Conservation (phyloP, 2,888 invertebrate species). For the Siphonodentalium dalli region DNA sequence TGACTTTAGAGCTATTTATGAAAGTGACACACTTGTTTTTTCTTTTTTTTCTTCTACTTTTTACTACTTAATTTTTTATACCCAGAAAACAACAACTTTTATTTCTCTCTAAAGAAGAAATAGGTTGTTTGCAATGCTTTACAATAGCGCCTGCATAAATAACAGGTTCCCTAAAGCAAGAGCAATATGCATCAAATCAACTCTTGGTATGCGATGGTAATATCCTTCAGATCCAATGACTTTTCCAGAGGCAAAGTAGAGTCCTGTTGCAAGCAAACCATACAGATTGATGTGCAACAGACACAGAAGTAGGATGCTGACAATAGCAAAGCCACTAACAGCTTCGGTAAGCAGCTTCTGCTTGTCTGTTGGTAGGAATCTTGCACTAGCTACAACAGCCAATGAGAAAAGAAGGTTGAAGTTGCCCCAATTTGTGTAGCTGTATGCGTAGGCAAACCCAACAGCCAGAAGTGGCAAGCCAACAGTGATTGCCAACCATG, state of each 20-base stretch:
- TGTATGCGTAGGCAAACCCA: conserved; percentile 42
- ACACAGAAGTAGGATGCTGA: conserved; percentile 45
- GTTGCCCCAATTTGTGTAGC: conserved; percentile 36
- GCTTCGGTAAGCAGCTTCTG: conserved; percentile 40
- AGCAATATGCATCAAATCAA: conserved; percentile 56
- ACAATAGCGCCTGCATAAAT: conserved; percentile 32
- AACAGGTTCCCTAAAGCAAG: conserved; percentile 47
- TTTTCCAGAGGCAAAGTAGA: conserved; percentile 48
- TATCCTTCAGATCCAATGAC: conserved; percentile 46
- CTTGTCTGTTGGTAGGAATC: conserved; percentile 35
- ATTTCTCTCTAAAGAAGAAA: too few relatives aligned
- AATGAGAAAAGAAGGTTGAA: conserved; percentile 38
- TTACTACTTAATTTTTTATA: too few relatives aligned
- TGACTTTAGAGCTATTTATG: too few relatives aligned
- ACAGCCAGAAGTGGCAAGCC: conserved; percentile 50
- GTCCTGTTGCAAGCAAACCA: conserved; percentile 41
- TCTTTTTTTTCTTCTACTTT: too few relatives aligned
- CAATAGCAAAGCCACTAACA: conserved; percentile 48
- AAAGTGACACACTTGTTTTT: too few relatives aligned
- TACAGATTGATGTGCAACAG: conserved; percentile 37
- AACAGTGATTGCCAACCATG: conserved; percentile 46
- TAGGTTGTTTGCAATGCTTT: background rate
- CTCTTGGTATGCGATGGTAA: conserved; percentile 37
- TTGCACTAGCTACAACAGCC: conserved; percentile 33
- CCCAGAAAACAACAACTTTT: too few relatives aligned